These are phyloP conservation scores for Acleris emargana DNA, from an alignment of 2,888 invertebrate species.

Conservation along the genomic window DNA sequence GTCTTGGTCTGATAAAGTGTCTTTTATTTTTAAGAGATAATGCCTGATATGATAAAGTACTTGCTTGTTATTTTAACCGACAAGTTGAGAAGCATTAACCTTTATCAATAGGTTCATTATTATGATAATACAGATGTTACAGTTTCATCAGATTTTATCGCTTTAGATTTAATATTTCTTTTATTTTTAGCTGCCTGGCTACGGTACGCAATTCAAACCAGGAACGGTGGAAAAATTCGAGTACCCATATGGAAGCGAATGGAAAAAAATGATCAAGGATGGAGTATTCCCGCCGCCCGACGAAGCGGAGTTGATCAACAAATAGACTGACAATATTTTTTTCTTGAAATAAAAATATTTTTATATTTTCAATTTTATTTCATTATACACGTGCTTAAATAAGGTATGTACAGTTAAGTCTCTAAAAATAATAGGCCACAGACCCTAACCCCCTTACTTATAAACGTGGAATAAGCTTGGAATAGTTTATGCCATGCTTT, in stretches of 20 bases:
- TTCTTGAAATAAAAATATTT: constrained; percentile 12
- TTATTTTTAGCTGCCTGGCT: constrained; percentile 86
- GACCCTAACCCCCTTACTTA: no score
- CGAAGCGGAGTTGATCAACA: constrained; percentile 70
- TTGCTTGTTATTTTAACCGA: no score
- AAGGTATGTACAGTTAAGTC: constrained; percentile 26
- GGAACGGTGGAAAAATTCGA: constrained; percentile 87
- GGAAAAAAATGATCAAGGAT: constrained; percentile 87
- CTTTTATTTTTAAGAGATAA: no score
- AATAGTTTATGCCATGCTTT: no score
- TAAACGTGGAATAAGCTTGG: no score
- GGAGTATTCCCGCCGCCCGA: constrained; percentile 83
- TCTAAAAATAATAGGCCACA: constrained; percentile 10
- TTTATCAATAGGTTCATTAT: constrained; percentile 10
- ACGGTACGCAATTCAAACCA: constrained; percentile 90
- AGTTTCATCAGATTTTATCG: not conserved
- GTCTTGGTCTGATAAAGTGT: no score
- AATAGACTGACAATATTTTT: constrained; percentile 33
- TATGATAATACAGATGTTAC: not conserved
- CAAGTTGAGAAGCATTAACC: not conserved
- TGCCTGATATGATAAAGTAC: no score
- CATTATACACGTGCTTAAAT: constrained; percentile 9
- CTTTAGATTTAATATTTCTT: not conserved
- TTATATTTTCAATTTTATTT: not conserved
- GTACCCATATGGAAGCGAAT: constrained; percentile 91